Evolutionary conservation across 2,113 vertebrate species (phyloP), one percentile per base, ranked within the genome.

Genomic region (Onychorhynchus coronatus): DNA sequence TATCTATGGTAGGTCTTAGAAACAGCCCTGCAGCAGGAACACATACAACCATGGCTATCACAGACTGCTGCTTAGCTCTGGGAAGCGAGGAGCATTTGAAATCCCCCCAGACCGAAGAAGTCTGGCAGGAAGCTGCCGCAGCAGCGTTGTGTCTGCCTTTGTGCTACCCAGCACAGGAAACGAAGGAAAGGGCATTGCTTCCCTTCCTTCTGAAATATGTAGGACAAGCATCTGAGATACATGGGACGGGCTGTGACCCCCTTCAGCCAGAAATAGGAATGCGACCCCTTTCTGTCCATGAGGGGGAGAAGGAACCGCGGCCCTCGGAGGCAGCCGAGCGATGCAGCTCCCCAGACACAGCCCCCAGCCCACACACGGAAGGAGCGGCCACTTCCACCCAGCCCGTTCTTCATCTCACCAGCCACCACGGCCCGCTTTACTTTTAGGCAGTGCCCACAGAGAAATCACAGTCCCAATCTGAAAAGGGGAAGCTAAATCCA

Each of bases 301-400:
- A 35, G 47, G 44, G 3, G 41, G 46, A 81, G 56, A 87, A 78
- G 1, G 2, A 79, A 7, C 42, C 0, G 3, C 52, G 37, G 11
- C 42, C 35, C 65, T 42, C 41, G 0, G 3, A 67, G 80, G 77
- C 23, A 14, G 53, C 42, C 1, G 0, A 6, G 39, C 0, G 0
- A 68, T 0, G 5, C 3, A 0, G 25, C 0, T 73, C 63, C 42
- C 20, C 75, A 47, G 62, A 56, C 76, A 61, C 8, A 92, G 89
- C 28, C 70, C 76, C 8, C 17, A 46, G 66, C 35, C 33, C 18
- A n/a, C 44, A 39, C 5, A 33, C 0, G 0, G 46, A 33, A 13
- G 33, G 6, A 72, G 35, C 4, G 2, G 78, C 33, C n/a, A 30
- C 90, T 76, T 44, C 71, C 13, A 30, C 37, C 16, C 49, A 85